A percentile compares a stretch with the other conserved stretches of the same genome.
These are phyloP conservation scores for Patella depressa DNA, from an alignment of 2,888 invertebrate genomes.

Conservation along the genomic window DNA sequence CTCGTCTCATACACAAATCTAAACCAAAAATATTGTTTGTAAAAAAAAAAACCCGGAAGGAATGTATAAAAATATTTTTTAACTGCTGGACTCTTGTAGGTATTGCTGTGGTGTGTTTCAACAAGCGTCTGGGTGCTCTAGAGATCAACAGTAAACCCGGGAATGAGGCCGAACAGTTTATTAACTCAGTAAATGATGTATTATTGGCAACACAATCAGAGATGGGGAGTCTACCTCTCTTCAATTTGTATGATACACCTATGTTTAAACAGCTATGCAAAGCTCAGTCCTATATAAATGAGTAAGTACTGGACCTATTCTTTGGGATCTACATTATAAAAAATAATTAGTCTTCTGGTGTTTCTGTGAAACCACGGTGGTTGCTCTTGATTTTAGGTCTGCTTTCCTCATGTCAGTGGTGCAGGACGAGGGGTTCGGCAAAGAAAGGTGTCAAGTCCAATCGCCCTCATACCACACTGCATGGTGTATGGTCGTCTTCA, in stretches of 20 bases:
- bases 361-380: no score
- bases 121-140: conserved; percentile 66
- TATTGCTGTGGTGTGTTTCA: conserved; percentile 66
- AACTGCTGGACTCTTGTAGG: conserved; percentile 46
- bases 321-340: background rate
- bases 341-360: no score
- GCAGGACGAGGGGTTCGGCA: no score
- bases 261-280: conserved; percentile 45
- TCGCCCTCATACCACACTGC: no score
- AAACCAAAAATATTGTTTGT: no score
- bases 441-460: no score
- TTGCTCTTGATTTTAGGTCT: no score
- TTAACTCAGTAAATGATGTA: conserved; percentile 57
- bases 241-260: conserved; percentile 52
- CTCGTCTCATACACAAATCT: no score
- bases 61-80: no score
- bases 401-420: no score
- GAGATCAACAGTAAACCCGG: conserved; percentile 34
- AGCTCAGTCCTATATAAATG: conserved; percentile 40
- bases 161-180: conserved; percentile 54
- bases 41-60: no score
- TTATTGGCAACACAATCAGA: conserved; percentile 65
- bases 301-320: conserved; percentile 29
- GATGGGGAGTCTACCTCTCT: conserved; percentile 61
- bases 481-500: no score